phyloP scores from a whole-genome alignment of 2,888 invertebrate genomes.

The Timema cristinae region DNA sequence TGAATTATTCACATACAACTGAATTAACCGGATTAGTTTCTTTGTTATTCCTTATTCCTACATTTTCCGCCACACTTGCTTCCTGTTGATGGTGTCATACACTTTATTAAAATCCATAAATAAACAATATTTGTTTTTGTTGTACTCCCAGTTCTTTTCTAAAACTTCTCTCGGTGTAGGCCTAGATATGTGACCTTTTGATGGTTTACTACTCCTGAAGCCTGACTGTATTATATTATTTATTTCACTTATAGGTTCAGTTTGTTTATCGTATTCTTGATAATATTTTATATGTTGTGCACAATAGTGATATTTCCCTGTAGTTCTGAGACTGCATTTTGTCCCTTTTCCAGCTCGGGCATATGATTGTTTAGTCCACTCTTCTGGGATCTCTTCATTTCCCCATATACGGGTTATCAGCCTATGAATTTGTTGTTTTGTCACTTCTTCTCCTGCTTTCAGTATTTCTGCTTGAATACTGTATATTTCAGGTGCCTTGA shows the following conservation, averaged over 20 bases:
- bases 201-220: background rate
- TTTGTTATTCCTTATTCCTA: background rate
- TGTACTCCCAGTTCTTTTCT: background rate
- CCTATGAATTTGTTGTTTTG: no score
- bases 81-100: conserved; percentile 4
- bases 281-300: background rate
- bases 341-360: conserved; percentile 14
- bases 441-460: no score
- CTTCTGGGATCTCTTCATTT: background rate
- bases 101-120: no score
- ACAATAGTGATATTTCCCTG: conserved; percentile 2
- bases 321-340: conserved; percentile 4
- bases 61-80: background rate
- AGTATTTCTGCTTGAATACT: no score
- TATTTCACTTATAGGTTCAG: background rate
- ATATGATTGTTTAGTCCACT: background rate
- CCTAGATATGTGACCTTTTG: background rate
- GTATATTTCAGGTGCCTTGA: no score
- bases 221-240: background rate
- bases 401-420: background rate
- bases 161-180: background rate
- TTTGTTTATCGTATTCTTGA: background rate
- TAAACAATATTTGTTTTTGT: background rate
- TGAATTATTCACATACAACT: background rate
- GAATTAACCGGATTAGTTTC: background rate